Base-by-base conservation (phyloP, 2,888 invertebrate genomes). In the Polydesmus complanatus region DNA sequence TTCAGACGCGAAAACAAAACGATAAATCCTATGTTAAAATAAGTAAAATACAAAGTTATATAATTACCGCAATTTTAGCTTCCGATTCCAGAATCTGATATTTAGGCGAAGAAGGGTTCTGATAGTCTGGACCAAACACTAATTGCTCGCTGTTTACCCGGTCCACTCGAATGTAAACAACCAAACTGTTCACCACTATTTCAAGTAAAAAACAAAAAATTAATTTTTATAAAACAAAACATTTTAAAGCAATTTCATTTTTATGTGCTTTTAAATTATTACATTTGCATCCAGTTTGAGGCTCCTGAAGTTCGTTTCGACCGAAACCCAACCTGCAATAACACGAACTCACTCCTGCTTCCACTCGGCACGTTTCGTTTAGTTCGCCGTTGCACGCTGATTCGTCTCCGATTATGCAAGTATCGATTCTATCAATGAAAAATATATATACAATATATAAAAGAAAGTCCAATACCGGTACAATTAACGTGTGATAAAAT, bases 361-460 rank as follows among this genome's bases (percentile, higher is more conserved):
- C 89, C 0, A 91, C 93, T 64, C 84, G 81, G 70, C 93, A 93
- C 58, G 84, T 83, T 71, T 93, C 93, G 69, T 89, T 86, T 70
- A 91, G 88, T 0, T 88, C 85, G 60, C 83, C 82, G 69, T 92
- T 91, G 67, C 93, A 93, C 0, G 93, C 92, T 0, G 88, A 85
- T 68, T 90, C 88, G 68, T 93, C 92, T 0, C 92, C 93, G 0
- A 93, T 92, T 22, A 93, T 92, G 69, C 93, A 93, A 0, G 93
- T 93, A 72, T 93, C 93, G 64, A 93, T 93, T 67, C 92, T 71
- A 53, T 27, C 21, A 26, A 21, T 22, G 5, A 70, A 65, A 68
- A 22, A 68, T 66, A n/a, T 65, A 66, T 53, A 65, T 60, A 22
- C 64, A 11, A 25, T 14, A 50, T 23, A 52, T 25, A 26, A 23